A percentile compares a stretch with the other conserved stretches of the same genome.
Conservation (phyloP, 2,888 invertebrate species). For the Eupeodes latifasciatus region DNA sequence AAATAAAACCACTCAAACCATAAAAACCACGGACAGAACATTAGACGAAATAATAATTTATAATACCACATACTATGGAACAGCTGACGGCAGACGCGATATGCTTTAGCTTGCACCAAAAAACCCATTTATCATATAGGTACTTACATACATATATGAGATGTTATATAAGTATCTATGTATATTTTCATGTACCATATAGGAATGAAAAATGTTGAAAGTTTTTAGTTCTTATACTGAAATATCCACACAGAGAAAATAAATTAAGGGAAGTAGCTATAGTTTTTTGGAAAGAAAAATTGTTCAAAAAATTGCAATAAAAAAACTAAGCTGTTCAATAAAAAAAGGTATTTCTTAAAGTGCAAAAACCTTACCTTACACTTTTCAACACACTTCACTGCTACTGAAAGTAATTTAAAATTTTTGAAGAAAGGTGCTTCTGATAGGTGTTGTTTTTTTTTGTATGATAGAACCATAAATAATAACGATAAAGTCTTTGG, state of each 20-base stretch:
- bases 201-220: conserved; percentile 19
- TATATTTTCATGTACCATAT: neutral
- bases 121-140: conserved; percentile 31
- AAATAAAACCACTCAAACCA: conserved; percentile 36
- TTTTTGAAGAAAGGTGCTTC: neutral
- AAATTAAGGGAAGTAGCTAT: neutral
- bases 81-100: conserved; percentile 42
- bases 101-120: conserved; percentile 6
- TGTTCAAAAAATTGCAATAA: neutral
- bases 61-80: conserved; percentile 38
- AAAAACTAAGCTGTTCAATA: neutral
- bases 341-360: conserved; percentile 3
- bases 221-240: conserved; percentile 10
- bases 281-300: conserved; percentile 9
- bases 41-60: conserved; percentile 47
- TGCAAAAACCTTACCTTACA: neutral
- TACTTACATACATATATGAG: neutral
- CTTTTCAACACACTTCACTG: neutral
- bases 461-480: neutral
- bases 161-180: neutral
- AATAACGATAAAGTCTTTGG: neutral
- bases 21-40: conserved; percentile 35
- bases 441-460: neutral
- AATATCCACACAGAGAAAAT: neutral
- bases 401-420: neutral